These are phyloP conservation scores for Volucella zonaria DNA, from an alignment of 2,888 invertebrate genomes.

Conservation along the genomic window DNA sequence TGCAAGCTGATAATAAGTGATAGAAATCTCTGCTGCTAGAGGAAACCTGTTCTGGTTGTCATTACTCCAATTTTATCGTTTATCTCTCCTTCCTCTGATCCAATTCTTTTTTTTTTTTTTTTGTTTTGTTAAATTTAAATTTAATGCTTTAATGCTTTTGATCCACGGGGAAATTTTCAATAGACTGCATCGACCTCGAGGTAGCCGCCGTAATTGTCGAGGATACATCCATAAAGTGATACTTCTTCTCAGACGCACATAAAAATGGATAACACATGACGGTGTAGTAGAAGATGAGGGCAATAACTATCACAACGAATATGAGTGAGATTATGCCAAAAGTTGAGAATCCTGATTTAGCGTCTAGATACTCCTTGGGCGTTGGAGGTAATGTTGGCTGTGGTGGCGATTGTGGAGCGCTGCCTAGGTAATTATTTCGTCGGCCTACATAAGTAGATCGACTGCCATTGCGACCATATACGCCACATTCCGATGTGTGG, in stretches of 20 bases:
- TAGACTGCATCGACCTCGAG: slow-evolving; percentile 82
- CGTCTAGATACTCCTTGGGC: slow-evolving; percentile 80
- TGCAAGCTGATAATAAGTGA: slow-evolving; percentile 39
- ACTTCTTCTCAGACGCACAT: slow-evolving; percentile 83
- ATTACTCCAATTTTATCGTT: slow-evolving; percentile 11
- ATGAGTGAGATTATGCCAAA: slow-evolving; percentile 85
- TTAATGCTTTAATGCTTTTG: slow-evolving; percentile 79
- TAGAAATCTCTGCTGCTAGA: slow-evolving; percentile 38
- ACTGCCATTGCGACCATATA: slow-evolving; percentile 66
- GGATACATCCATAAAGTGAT: slow-evolving; percentile 82
- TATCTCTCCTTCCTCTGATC: slow-evolving; percentile 14
- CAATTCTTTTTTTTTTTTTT: slow-evolving; percentile 39
- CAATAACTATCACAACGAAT: slow-evolving; percentile 79
- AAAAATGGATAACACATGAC: slow-evolving; percentile 87
- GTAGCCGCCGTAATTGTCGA: slow-evolving; percentile 82
- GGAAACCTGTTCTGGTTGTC: slow-evolving; percentile 63
- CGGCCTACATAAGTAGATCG: slow-evolving; percentile 69
- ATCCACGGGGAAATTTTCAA: slow-evolving; percentile 81
- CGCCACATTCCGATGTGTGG: slow-evolving; percentile 74
- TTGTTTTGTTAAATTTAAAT: neutral
- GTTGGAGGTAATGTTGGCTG: slow-evolving; percentile 77
- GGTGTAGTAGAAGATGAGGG: slow-evolving; percentile 85
- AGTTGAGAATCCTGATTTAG: slow-evolving; percentile 84
- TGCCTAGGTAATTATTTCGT: slow-evolving; percentile 71
- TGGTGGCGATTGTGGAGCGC: slow-evolving; percentile 69